Evolutionary conservation across 2,797 vertebrate species (phyloP), one percentile per base, ranked within the genome.

Genomic region (Pygocentrus nattereri): DNA sequence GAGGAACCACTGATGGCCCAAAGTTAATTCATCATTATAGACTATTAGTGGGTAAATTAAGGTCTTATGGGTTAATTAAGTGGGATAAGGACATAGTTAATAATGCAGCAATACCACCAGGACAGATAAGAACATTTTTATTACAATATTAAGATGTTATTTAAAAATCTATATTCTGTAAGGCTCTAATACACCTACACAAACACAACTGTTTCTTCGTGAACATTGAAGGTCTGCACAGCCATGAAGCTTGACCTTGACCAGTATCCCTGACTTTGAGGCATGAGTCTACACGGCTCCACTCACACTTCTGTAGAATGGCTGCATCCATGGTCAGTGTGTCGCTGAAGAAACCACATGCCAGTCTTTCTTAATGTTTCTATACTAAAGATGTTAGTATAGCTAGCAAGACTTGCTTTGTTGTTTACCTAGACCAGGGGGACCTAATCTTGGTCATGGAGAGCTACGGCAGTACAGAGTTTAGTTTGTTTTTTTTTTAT

Each of bases 51-150:
- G 47, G 83, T 92, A 93, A 94, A 94, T 93, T 85, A 93, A 91
- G 93, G 93, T 93, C 93, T 91, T 90, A 50, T 88, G 89, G 93
- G 94, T 94, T 95, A 94, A 95, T 95, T 93, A 94, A 92, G 88
- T 89, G 87, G 82, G 86, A 90, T 92, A 91, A 93, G 90, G 90
- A 92, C 90, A 91, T 85, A 87, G 91, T 92, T 94, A 92, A 93
- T 93, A 93, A 93, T 92, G 90, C 90, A 92, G 92, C 88, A 91
- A 90, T 92, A 92, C 91, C 90, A 90, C 81, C 30, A 82, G 86
- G 85, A 85, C 89, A 91, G 90, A 92, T 91, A 91, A 91, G 91
- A 91, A 90, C 85, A 90, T 88, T 89, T 85, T 87, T 90, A 79
- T 80, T 58, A 44, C 59, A 31, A 77, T 44, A 41, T 34, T 64